Conservation (phyloP, 2,113 vertebrate genomes). For the Seriola aureovittata region DNA sequence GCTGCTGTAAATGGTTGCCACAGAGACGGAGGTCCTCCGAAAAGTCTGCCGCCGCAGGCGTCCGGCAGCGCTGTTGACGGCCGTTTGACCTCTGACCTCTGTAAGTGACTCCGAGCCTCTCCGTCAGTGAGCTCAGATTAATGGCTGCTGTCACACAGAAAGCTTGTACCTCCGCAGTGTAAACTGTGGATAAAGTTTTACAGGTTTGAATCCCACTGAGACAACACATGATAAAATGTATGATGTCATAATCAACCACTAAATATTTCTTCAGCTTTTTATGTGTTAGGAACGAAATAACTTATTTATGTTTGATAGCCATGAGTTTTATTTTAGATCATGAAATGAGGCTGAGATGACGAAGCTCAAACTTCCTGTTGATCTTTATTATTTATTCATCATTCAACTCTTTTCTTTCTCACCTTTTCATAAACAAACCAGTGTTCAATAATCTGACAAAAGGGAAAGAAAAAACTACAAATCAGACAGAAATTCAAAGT, state of each 20-base stretch:
- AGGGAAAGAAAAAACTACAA: no score
- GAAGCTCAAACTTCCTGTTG: no score
- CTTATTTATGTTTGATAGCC: no score
- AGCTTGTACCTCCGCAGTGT: neutral
- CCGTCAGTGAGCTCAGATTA: constrained; percentile 42
- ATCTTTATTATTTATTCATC: no score
- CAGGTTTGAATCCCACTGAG: no score
- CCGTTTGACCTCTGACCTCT: constrained; percentile 66
- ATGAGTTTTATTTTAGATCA: no score
- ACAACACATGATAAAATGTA: neutral
- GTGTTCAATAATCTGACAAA: no score
- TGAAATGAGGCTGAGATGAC: no score
- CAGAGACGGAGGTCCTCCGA: constrained; percentile 51
- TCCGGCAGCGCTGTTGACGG: constrained; percentile 21
- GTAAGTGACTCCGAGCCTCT: constrained; percentile 17
- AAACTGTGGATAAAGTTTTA: neutral
- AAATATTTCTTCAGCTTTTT: neutral
- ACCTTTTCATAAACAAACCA: no score
- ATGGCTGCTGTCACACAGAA: constrained; percentile 34
- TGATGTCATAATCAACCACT: neutral
- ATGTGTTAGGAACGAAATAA: no score
- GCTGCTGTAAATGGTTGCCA: constrained; percentile 73
- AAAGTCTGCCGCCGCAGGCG: constrained; percentile 56
- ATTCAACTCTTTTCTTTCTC: no score
- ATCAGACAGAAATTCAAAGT: no score